A percentile compares a stretch with the other conserved stretches of the same genome.
These are phyloP conservation scores for Platycheirus albimanus DNA, from an alignment of 2,888 invertebrate species.

Conservation along the genomic window DNA sequence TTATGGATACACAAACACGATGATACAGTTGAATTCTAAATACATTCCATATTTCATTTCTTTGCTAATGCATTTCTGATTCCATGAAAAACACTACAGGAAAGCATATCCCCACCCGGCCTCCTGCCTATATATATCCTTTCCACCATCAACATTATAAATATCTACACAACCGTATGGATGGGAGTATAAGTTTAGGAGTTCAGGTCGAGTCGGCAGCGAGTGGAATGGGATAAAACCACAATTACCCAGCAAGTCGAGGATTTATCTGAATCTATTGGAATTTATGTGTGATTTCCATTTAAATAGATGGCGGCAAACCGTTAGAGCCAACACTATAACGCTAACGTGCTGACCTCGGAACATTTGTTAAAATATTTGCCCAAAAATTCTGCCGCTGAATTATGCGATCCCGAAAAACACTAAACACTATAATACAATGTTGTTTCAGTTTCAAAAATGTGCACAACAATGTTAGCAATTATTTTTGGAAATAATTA, in stretches of 20 bases:
- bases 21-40: constrained; percentile 44
- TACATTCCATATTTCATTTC: constrained; percentile 56
- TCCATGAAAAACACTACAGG: background rate
- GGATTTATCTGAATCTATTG: constrained; percentile 57
- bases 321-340: constrained; percentile 16
- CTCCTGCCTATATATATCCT: too few species aligned
- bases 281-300: constrained; percentile 65
- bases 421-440: constrained; percentile 14
- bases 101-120: background rate
- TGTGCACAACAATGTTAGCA: constrained; percentile 41
- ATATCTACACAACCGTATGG: too few species aligned
- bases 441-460: constrained; percentile 18
- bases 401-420: constrained; percentile 46
- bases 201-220: too few species aligned
- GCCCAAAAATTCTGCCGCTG: constrained; percentile 45
- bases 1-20: constrained; percentile 14
- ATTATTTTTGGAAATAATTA: constrained; percentile 61
- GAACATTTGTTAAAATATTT: constrained; percentile 65
- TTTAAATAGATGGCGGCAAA: constrained; percentile 56
- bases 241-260: constrained; percentile 24
- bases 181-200: too few species aligned
- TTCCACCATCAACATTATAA: too few species aligned
- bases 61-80: constrained; percentile 61
- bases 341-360: constrained; percentile 24
- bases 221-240: constrained; percentile 11